phyloP scores from a whole-genome alignment of 2,797 vertebrate species.

The Lemur catta region DNA sequence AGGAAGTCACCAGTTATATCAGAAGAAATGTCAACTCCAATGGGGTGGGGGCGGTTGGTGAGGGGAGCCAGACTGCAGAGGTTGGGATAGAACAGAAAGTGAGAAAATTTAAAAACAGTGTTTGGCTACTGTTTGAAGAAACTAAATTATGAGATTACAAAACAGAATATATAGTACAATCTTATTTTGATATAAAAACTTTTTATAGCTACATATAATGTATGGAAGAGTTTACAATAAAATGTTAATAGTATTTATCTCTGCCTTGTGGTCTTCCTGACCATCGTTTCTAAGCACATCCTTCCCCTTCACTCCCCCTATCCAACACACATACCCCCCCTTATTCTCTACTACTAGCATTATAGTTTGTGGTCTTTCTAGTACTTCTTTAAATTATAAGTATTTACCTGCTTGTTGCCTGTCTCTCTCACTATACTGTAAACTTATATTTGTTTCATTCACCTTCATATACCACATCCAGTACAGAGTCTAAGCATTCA shows the following conservation, averaged over 20 bases:
- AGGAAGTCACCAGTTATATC: neutral
- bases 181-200: constrained; percentile 2
- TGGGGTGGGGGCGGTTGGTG: too few species aligned
- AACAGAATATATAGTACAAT: neutral
- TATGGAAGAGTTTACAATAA: neutral
- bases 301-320: too few species aligned
- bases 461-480: neutral
- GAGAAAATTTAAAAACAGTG: constrained; percentile 9
- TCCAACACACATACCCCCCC: neutral
- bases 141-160: neutral
- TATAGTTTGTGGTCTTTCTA: neutral
- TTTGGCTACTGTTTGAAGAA: constrained; percentile 14
- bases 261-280: neutral
- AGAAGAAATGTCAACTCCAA: neutral
- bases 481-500: neutral
- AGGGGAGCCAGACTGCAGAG: neutral
- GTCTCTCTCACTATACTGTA: neutral
- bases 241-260: neutral
- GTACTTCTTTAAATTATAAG: neutral
- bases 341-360: neutral
- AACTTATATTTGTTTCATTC: neutral
- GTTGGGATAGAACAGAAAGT: neutral
- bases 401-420: neutral
- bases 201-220: neutral
- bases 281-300: neutral